Base-by-base conservation (phyloP, 2,888 invertebrate genomes). In the Rhogogaster chlorosoma region DNA sequence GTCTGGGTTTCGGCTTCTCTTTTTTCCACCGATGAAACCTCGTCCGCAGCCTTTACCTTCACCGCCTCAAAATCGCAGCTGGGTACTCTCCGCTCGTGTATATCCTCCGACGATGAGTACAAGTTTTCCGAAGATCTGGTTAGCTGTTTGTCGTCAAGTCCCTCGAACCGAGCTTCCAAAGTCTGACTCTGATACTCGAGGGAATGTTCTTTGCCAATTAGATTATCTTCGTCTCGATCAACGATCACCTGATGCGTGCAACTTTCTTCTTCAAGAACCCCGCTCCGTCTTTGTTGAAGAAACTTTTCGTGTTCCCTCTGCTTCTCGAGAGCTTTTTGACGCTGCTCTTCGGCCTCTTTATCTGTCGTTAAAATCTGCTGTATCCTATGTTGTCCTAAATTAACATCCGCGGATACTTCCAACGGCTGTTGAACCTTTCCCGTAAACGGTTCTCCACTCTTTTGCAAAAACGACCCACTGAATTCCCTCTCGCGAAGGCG, bases 131-230 rank as follows among this genome's bases (percentile, higher is more conserved):
- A 86, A 80, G 84, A 84, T 15, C 42, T 53, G 9, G 26, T 29
- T 36, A 36, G 5, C 29, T 73, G 22, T 29, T 83, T 26, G 12
- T 84, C 83, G 53, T 18, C 1, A 83, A 45, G 36, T 88, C 90
- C 45, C 42, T 88, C 88, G 32, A 86, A 80, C 26, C 89, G 89
- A 9, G 88, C 90, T 85, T 90, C 91, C 22, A 91, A 86, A 0
- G 91, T 91, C 82, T 92, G 92, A 5, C 88, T 89, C 77, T 91
- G 91, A 61, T 91, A 91, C 61, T 89, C 88, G 4, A 92, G 84
- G 0, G 92, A 90, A 75, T 91, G 91, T 61, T 91, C 88, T 85
- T 90, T 91, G 64, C 89, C 87, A 83, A 90, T 89, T 36, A 89
- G 67, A 45, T 83, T 88, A 84, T 89, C 90, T 53, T 90, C 73